A percentile compares a stretch with the other conserved stretches of the same genome.
Conservation (phyloP, 1,140 invertebrate genomes). For the Popillia japonica region DNA sequence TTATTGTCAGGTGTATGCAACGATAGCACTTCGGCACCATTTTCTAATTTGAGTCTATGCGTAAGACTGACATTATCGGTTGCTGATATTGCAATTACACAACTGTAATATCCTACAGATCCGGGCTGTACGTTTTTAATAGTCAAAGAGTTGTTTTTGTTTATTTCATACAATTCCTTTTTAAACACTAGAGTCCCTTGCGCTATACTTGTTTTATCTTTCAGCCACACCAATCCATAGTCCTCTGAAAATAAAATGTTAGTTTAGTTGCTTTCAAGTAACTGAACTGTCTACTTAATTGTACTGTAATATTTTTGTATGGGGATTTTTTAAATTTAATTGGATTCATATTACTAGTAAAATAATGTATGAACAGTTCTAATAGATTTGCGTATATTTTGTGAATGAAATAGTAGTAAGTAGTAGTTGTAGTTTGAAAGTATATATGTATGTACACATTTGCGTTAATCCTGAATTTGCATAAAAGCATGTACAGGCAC, state of each 20-base stretch:
- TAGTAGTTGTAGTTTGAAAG: no score
- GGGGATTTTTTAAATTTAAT: no score
- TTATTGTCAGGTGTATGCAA: neutral
- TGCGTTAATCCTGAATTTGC: no score
- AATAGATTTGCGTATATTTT: no score
- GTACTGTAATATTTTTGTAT: neutral
- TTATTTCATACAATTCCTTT: neutral
- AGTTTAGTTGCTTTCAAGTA: neutral
- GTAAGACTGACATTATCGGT: neutral
- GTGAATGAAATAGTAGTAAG: no score
- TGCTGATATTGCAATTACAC: neutral
- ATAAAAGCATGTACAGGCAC: no score
- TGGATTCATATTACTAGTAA: no score
- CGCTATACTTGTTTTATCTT: neutral
- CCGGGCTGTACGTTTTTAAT: neutral
- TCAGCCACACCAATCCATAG: neutral
- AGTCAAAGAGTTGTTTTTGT: neutral
- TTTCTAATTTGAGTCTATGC: neutral
- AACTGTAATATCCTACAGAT: slow-evolving; percentile 11
- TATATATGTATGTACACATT: no score
- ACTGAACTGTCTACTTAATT: no score
- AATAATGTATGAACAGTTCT: no score
- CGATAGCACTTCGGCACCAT: slow-evolving; percentile 2
- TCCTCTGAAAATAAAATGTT: neutral
- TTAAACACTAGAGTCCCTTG: neutral